Evolutionary conservation across 2,888 invertebrate genomes (phyloP).

Genomic region (Chironomus tentans): DNA sequence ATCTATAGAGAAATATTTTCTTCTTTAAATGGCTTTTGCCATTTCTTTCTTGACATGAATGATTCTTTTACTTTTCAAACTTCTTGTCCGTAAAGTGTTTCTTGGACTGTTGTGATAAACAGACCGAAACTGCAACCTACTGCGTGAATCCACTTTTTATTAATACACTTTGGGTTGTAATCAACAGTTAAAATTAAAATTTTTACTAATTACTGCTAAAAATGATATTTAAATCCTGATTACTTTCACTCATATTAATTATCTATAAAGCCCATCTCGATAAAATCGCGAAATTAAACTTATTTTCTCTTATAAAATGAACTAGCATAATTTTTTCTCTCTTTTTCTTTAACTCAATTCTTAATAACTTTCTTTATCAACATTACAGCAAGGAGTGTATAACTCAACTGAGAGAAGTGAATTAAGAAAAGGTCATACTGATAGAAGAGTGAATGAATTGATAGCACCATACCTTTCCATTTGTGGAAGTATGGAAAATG

Average conservation of each 20-base stretch:
- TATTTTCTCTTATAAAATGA: not conserved
- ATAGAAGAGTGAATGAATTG: not conserved
- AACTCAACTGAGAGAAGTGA: not conserved
- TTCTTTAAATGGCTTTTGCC: not conserved
- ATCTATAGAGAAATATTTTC: not conserved
- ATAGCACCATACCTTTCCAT: not conserved
- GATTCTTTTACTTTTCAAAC: not conserved
- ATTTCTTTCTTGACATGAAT: not conserved
- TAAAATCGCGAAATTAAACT: too few relatives aligned
- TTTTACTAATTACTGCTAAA: too few relatives aligned
- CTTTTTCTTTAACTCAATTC: not conserved
- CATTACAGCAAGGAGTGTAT: not conserved
- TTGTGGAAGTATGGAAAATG: not conserved
- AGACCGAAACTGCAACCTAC: not conserved
- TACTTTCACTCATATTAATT: not conserved
- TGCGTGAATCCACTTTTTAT: conserved; percentile 1
- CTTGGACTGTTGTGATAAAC: conserved; percentile 5
- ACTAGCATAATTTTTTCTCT: not conserved
- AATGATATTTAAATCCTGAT: not conserved
- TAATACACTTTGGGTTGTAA: not conserved
- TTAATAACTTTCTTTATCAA: not conserved
- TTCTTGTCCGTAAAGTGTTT: not conserved
- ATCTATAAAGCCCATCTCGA: too few relatives aligned
- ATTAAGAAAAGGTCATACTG: not conserved
- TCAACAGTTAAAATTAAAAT: not conserved